Evolutionary conservation across 2,797 vertebrate genomes (phyloP).

Genomic region (Danio aesculapii): DNA sequence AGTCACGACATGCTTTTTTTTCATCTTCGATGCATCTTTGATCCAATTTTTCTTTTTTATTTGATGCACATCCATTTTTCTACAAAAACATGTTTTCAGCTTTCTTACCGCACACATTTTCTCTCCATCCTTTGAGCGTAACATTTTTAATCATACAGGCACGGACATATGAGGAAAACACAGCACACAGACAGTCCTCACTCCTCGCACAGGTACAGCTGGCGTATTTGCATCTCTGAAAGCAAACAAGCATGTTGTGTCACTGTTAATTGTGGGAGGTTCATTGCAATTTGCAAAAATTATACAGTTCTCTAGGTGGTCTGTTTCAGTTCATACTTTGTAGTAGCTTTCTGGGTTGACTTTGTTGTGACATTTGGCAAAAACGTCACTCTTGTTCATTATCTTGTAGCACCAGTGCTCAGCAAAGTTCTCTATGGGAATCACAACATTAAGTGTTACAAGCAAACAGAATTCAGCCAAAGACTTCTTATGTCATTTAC

Average conservation of each 20-base stretch:
- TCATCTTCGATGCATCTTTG: no score
- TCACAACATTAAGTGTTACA: neutral
- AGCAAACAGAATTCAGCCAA: no score
- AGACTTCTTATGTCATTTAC: no score
- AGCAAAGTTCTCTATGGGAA: constrained; percentile 84
- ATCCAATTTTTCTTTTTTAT: no score
- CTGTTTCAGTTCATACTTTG: neutral
- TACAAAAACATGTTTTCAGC: constrained; percentile 52
- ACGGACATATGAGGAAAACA: constrained; percentile 89
- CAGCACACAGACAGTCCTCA: constrained; percentile 90
- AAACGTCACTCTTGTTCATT: constrained; percentile 74
- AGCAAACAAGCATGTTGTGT: neutral
- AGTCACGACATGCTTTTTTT: no score
- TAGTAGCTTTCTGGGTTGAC: constrained; percentile 83
- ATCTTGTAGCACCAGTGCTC: constrained; percentile 92
- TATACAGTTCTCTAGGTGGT: no score
- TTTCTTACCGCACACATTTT: constrained; percentile 76
- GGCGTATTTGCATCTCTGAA: constrained; percentile 91
- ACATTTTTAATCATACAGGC: constrained; percentile 87
- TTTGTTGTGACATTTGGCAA: constrained; percentile 81
- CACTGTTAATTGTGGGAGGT: neutral
- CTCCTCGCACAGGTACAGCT: constrained; percentile 89
- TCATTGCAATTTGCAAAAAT: no score
- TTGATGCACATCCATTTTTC: neutral
- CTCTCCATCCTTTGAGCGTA: constrained; percentile 81